Evolutionary conservation across 2,888 invertebrate genomes (phyloP).

Genomic region (Pristionchus arcanus): DNA sequence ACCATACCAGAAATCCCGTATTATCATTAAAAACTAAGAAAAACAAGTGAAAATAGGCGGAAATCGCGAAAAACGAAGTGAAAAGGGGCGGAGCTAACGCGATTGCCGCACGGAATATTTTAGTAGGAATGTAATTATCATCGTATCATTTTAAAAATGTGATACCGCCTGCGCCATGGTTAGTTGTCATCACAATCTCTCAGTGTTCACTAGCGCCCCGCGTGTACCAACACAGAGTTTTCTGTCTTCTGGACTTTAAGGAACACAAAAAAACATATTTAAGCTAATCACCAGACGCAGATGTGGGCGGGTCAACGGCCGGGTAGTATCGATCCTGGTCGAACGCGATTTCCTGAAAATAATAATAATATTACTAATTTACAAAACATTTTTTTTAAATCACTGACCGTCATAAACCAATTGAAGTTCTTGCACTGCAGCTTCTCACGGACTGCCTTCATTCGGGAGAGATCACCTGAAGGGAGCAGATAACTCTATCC

Average conservation of each 20-base stretch:
- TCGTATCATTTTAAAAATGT: too few relatives aligned
- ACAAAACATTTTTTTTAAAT: conserved; percentile 75
- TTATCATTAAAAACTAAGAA: too few relatives aligned
- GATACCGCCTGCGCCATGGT: conserved; percentile 18
- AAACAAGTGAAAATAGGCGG: too few relatives aligned
- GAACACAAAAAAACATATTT: not conserved
- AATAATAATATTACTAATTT: not conserved
- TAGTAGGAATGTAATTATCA: too few relatives aligned
- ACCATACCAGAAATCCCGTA: too few relatives aligned
- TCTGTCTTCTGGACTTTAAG: not conserved
- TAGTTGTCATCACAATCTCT: not conserved
- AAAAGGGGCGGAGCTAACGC: too few relatives aligned
- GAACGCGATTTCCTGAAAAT: conserved; percentile 86
- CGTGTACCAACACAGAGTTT: not conserved
- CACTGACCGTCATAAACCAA: conserved; percentile 89
- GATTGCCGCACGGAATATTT: too few relatives aligned
- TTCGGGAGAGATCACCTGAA: conserved; percentile 86
- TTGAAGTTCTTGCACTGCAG: conserved; percentile 92
- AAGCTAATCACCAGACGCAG: conserved; percentile 86
- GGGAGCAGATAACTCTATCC: conserved; percentile 82
- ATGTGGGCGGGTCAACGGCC: conserved; percentile 89
- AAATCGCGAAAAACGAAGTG: too few relatives aligned
- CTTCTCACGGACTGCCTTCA: conserved; percentile 86
- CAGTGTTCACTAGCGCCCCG: not conserved
- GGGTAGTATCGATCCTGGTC: conserved; percentile 90